Percentiles rank a stretch among this genome's conserved stretches.
phyloP scores from a whole-genome alignment of 2,888 invertebrate species.

The Cantharis rustica region DNA sequence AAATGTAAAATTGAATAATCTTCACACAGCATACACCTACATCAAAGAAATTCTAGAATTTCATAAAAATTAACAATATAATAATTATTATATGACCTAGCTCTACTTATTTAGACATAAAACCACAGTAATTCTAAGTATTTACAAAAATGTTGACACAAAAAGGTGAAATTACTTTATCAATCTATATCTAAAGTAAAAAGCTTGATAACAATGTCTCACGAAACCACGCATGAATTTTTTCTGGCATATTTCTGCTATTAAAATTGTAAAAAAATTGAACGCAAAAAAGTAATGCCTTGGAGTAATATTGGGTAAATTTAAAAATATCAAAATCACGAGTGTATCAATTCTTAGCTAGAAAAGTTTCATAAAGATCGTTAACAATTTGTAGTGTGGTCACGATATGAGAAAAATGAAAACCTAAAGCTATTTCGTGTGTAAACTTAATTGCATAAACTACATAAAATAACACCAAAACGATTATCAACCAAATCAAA shows the following conservation, averaged over 20 bases:
- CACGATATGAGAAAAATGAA: conserved; percentile 1
- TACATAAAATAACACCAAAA: neutral
- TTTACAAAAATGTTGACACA: neutral
- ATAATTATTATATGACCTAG: neutral
- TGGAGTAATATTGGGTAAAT: neutral
- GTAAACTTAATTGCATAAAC: neutral
- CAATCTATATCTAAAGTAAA: neutral
- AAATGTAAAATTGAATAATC: neutral
- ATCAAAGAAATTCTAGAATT: neutral
- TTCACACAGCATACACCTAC: neutral
- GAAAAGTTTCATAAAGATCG: neutral
- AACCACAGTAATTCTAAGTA: neutral
- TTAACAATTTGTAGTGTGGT: neutral
- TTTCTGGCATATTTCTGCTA: neutral
- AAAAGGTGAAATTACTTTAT: neutral
- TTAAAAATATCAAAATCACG: conserved; percentile 1
- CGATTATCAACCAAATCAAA: neutral
- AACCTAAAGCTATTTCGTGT: neutral
- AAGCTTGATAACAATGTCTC: neutral
- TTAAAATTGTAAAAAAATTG: neutral
- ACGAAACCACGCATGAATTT: neutral
- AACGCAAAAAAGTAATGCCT: neutral
- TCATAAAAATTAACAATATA: neutral
- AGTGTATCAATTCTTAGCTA: neutral
- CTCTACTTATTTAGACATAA: neutral